phyloP scores from a whole-genome alignment of 2,113 vertebrate species.

The Tragelaphus strepsiceros region DNA sequence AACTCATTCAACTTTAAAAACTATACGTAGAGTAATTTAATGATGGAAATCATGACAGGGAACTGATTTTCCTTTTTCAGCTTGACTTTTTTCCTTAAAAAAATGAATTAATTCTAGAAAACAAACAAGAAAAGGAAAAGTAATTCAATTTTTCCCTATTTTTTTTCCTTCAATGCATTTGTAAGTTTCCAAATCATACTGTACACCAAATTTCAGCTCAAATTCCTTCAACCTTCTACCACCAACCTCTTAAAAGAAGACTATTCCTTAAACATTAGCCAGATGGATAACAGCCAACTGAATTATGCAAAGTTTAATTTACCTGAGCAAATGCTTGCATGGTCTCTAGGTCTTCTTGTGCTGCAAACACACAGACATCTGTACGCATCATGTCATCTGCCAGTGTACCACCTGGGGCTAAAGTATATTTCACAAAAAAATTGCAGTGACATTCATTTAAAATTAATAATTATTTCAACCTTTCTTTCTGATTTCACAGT shows the following conservation, averaged over 20 bases:
- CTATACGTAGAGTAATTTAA: neutral
- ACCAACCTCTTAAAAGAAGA: neutral
- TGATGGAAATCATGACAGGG: neutral
- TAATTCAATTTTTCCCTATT: neutral
- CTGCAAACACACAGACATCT: slow-evolving; percentile 97
- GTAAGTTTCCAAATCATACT: neutral
- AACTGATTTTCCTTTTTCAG: neutral
- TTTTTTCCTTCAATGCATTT: neutral
- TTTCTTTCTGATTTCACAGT: neutral
- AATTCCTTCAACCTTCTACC: neutral
- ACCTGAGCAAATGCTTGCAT: slow-evolving; percentile 99
- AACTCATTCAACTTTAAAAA: slow-evolving; percentile 12
- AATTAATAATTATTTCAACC: neutral
- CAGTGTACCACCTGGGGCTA: slow-evolving; percentile 97
- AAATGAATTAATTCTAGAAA: neutral
- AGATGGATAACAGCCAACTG: neutral
- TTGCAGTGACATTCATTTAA: neutral
- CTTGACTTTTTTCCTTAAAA: neutral
- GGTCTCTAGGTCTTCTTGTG: slow-evolving; percentile 98
- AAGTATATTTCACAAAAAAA: neutral
- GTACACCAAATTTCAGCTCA: neutral
- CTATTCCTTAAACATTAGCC: neutral
- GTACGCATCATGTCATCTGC: slow-evolving; percentile 99
- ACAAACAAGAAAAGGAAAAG: neutral
- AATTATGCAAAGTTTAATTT: neutral